These are phyloP conservation scores for Grammomys surdaster DNA, from an alignment of 2,113 vertebrate species.

Conservation along the genomic window DNA sequence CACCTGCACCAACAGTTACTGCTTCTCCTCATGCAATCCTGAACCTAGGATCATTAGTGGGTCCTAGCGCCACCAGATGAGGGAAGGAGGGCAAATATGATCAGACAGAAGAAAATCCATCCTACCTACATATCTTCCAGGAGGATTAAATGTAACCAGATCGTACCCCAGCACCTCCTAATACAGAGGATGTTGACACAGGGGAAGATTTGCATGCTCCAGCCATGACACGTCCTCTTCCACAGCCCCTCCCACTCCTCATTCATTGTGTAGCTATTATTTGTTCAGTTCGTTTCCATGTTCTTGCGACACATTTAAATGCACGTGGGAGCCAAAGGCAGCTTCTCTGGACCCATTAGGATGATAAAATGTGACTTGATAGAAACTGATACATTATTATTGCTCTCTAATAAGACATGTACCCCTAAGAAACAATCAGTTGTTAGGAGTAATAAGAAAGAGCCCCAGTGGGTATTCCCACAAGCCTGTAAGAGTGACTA, in stretches of 20 bases:
- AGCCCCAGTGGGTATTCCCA: conserved; percentile 1
- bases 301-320: conserved; percentile 74
- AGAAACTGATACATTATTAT: conserved; percentile 71
- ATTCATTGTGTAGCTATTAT: conserved; percentile 49
- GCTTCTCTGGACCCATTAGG: conserved; percentile 67
- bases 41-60: background rate
- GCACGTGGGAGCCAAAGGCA: conserved; percentile 67
- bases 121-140: background rate
- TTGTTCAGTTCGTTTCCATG: conserved; percentile 49
- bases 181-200: rapidly evolving
- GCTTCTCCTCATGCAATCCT: background rate
- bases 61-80: too few species aligned
- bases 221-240: background rate
- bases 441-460: conserved; percentile 60
- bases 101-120: background rate
- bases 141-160: background rate
- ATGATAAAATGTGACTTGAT: conserved; percentile 73
- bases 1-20: rapidly evolving
- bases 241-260: background rate
- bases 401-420: conserved; percentile 72
- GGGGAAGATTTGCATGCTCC: background rate
- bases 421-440: conserved; percentile 72
- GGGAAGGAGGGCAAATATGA: background rate
- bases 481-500: background rate
- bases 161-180: background rate